Percentiles rank a stretch among this genome's conserved stretches.
These are phyloP conservation scores for Trissonchulus latispiculum DNA, from an alignment of 2,888 invertebrate genomes.

Conservation along the genomic window DNA sequence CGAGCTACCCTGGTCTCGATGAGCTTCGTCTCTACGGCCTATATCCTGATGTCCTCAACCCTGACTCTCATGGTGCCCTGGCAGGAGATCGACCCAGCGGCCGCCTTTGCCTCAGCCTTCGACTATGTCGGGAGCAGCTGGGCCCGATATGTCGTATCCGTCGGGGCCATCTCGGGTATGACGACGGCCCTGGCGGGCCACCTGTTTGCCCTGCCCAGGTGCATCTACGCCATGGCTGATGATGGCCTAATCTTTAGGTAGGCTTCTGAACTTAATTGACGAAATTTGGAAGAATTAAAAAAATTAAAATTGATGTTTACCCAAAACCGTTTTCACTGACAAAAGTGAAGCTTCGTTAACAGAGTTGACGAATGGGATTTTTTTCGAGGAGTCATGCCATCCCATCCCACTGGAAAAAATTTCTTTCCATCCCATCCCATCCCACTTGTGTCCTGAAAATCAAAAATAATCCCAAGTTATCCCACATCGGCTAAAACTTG, in stretches of 20 bases:
- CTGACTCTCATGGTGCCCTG: slow-evolving; percentile 83
- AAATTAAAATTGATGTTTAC: too few species aligned
- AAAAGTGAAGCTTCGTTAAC: too few species aligned
- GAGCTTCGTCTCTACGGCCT: slow-evolving; percentile 43
- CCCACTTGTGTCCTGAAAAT: too few species aligned
- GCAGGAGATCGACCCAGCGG: slow-evolving; percentile 36
- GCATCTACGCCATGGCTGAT: slow-evolving; percentile 53
- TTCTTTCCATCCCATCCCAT: too few species aligned
- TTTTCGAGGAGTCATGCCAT: too few species aligned
- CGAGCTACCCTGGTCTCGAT: slow-evolving; percentile 32
- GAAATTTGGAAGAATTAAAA: too few species aligned
- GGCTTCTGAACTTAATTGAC: too few species aligned
- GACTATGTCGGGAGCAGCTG: slow-evolving; percentile 60
- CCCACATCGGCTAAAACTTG: too few species aligned
- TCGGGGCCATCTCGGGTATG: slow-evolving; percentile 72
- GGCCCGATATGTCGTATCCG: slow-evolving; percentile 65
- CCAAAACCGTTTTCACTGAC: too few species aligned
- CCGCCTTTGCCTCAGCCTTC: slow-evolving; percentile 60
- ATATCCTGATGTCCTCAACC: slow-evolving; percentile 80
- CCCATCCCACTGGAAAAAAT: too few species aligned
- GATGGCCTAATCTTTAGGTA: slow-evolving; percentile 53
- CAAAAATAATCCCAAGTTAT: too few species aligned
- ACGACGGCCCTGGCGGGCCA: slow-evolving; percentile 58
- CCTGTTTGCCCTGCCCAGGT: slow-evolving; percentile 68
- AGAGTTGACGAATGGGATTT: too few species aligned